Base-by-base conservation (phyloP, 2,797 vertebrate species). In the Lophotriccus pileatus region DNA sequence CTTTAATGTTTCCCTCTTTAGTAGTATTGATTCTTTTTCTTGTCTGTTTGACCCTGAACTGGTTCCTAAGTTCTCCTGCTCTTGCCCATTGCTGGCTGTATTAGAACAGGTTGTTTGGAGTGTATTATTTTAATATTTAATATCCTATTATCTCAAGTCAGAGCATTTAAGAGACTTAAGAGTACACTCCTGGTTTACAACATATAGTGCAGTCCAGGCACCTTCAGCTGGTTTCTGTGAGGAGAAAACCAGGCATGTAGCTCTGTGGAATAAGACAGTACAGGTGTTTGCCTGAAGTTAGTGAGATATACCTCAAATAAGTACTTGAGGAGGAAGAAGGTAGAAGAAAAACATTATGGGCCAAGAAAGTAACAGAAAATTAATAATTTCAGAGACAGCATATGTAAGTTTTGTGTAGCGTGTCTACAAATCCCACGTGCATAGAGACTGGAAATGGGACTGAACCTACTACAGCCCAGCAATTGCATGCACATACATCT, bases 401-500 rank as follows among this genome's bases (percentile, higher is more conserved):
- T 10, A 34, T 17, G 6, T 39, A 63, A 78, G 30, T 39, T 83
- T 74, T 78, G 36, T 43, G 11, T 44, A 60, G 41, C 9, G 3
- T 8, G 12, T 46, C n/a, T 56, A 10, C 23, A 85, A 84, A 56
- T 37, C 25, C 34, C 28, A 16, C 8, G 7, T 46, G 24, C 23
- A 12, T 34, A 41, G 9, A 60, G 25, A 36, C 9, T 49, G 46
- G 49, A 74, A 78, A 84, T 10, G 19, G 46, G 56, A 59, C 25
- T 27, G 32, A 66, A 19, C 28, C 39, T 86, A 24, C 18, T 30
- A 7, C 46, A 73, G 36, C 19, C 67, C 44, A 85, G n/a, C 11
- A 50, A 7, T 0, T 66, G 18, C 1, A 1, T 18, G 20, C 13
- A 32, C 4, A 0, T 21, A 43, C 16, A 18, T 50, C 69, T 60